Base-by-base conservation (phyloP, 2,113 vertebrate species). In the Pimephales promelas region DNA sequence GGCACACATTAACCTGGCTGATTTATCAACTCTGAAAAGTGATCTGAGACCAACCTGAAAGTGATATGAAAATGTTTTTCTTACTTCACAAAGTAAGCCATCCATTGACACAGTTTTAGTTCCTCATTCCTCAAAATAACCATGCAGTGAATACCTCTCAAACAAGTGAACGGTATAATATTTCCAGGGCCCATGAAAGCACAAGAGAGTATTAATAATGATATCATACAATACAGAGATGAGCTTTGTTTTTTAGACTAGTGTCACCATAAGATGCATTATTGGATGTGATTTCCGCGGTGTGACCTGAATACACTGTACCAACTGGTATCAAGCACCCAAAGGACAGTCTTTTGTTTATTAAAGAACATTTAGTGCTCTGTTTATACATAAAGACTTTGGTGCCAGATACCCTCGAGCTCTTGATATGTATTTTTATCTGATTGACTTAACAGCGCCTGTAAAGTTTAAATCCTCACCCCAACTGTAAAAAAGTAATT, bases 61-160 rank as follows among this genome's bases (percentile, higher is more conserved):
- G 89, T 90, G 92, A 92, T 91, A 90, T 90, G 92, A 94, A 86
- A 93, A 81, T 40, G 36, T 85, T 89, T 74, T 26, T 91, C 89
- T 89, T 89, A 84, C 87, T 84, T 90, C 85, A 90, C 89, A 88
- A 89, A 87, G 83, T 90, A 79, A 85, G 40, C 84, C 89, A 86
- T 86, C 86, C 70, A 88, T 88, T 90, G 87, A 52, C 16, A 71
- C 1, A 8, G 45, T 84, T 84, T 73, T 74, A 76, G 62, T 92
- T 92, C 90, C 88, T 91, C 79, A 89, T 93, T 90, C 78, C 34
- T 61, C 66, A 84, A 84, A 82, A 87, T 84, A 84, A 71, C 59
- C 40, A 79, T 11, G 26, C 1, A 2, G 62, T 52, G 80, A 72
- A 59, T 77, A 54, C 28, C 73, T 81, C 22, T 70, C 64, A 9